Conservation (phyloP, 2,113 vertebrate species). For the Perca flavescens region DNA sequence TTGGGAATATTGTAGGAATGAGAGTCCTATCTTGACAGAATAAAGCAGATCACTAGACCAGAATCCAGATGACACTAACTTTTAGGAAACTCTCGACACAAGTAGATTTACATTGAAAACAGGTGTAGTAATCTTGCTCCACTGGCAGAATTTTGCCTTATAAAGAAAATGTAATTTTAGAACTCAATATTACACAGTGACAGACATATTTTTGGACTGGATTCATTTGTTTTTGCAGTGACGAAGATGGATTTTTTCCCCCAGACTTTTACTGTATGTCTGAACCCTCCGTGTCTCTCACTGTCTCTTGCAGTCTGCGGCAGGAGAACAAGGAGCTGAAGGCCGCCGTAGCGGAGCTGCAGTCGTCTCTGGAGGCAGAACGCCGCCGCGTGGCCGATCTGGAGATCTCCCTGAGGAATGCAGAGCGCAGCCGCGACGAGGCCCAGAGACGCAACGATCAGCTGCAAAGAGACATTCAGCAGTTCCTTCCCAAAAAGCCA, state of each 20-base stretch:
- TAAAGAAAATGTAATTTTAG: not conserved
- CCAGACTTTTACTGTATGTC: not conserved
- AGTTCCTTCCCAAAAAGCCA: conserved; percentile 66
- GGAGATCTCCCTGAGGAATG: conserved; percentile 83
- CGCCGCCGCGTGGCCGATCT: conserved; percentile 80
- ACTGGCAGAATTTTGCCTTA: not conserved
- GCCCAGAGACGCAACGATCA: conserved; percentile 84
- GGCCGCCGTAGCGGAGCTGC: conserved; percentile 88
- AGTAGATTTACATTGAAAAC: not conserved
- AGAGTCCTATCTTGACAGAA: not conserved
- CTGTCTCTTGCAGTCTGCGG: conserved; percentile 83
- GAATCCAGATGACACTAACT: not conserved
- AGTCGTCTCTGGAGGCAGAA: conserved; percentile 86
- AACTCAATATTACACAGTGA: not conserved
- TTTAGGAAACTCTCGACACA: not conserved
- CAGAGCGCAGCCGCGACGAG: conserved; percentile 82
- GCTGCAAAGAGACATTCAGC: conserved; percentile 87
- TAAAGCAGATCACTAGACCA: not conserved
- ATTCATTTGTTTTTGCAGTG: not conserved
- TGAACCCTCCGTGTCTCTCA: conserved; percentile 4
- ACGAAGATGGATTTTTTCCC: not conserved
- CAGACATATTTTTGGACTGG: not conserved
- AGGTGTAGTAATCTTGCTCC: not conserved
- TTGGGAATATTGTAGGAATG: not conserved
- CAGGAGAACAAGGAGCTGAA: conserved; percentile 90